Percentiles rank a stretch among this genome's conserved stretches.
Conservation (phyloP, 2,113 vertebrate species). For the Dromaius novaehollandiae region DNA sequence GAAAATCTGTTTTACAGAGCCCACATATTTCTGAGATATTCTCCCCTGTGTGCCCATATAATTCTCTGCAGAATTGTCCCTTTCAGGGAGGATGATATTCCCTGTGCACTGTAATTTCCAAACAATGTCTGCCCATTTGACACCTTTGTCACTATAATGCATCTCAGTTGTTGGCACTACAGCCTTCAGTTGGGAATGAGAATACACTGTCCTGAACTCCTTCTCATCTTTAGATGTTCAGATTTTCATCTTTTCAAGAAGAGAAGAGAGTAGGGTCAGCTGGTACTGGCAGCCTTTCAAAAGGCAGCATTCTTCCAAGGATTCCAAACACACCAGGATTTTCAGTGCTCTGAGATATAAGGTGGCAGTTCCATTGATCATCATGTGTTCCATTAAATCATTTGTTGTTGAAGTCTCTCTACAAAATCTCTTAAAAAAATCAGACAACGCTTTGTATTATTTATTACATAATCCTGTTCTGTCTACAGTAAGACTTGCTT, state of each 20-base stretch:
- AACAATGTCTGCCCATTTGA: not conserved
- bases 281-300: not conserved
- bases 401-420: constrained; percentile 42
- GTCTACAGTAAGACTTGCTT: constrained; percentile 24
- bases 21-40: not conserved
- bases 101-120: not conserved
- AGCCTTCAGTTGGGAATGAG: not conserved
- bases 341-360: not conserved
- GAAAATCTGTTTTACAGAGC: not conserved
- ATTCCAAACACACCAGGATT: not conserved
- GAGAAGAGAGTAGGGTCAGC: not conserved
- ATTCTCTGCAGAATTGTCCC: not conserved
- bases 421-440: constrained; percentile 44
- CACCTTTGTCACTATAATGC: not conserved
- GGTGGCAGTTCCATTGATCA: not conserved
- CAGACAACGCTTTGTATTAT: constrained; percentile 60
- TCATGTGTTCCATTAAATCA: constrained; percentile 35
- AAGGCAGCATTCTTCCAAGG: constrained; percentile 15
- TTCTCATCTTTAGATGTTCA: not conserved
- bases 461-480: constrained; percentile 58
- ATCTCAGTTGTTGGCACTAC: not conserved
- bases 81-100: not conserved
- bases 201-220: not conserved
- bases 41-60: not conserved
- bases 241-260: not conserved